Evolutionary conservation across 2,113 vertebrate species (phyloP).

Genomic region (Psilopogon haemacephalus): DNA sequence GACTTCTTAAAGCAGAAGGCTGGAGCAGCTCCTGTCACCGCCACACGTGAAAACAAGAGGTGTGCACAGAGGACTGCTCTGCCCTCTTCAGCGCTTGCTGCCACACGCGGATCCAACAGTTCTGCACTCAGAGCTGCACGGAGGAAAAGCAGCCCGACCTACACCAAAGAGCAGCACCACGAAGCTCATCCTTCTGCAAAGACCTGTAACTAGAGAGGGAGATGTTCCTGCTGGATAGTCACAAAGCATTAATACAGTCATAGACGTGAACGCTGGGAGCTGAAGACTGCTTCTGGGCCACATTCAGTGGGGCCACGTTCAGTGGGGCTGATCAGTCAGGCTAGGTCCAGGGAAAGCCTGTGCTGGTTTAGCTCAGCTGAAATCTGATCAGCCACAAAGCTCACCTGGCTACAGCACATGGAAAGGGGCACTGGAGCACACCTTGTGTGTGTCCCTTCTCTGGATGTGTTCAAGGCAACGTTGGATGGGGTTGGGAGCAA

Average conservation of each 20-base stretch:
- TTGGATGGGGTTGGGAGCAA: neutral
- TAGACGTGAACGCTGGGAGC: fast-evolving
- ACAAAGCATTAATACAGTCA: neutral
- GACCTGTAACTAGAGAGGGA: neutral
- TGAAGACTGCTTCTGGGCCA: neutral
- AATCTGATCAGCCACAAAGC: neutral
- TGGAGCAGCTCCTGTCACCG: neutral
- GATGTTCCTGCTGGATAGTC: neutral
- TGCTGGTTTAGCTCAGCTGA: neutral
- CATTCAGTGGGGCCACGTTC: no score
- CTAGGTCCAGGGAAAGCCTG: neutral
- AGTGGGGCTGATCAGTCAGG: neutral
- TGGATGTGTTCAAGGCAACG: neutral
- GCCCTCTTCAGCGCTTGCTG: neutral
- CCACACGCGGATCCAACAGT: neutral
- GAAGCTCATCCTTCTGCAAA: neutral
- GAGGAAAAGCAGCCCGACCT: fast-evolving
- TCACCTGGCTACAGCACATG: neutral
- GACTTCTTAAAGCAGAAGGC: neutral
- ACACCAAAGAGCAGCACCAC: neutral
- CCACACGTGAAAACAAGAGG: neutral
- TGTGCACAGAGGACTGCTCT: no score
- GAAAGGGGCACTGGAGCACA: neutral
- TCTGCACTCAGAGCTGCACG: neutral
- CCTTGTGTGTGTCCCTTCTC: neutral